Percentiles rank a stretch among this genome's conserved stretches.
phyloP scores from a whole-genome alignment of 2,797 vertebrate species.

The Oceanodroma leucorhoa region DNA sequence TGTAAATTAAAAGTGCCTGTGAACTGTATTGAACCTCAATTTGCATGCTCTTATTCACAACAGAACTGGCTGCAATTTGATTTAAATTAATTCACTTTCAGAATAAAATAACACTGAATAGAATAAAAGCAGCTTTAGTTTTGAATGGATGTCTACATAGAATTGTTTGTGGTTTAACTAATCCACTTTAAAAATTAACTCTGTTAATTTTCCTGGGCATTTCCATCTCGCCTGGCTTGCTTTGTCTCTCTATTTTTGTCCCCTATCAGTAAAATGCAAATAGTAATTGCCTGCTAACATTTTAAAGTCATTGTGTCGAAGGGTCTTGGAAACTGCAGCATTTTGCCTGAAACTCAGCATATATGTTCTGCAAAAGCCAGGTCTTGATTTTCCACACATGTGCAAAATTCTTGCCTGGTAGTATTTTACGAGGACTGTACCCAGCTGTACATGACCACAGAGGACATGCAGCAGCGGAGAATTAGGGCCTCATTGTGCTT shows the following conservation, averaged over 20 bases:
- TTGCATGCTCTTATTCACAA: slow-evolving; percentile 24
- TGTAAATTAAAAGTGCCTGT: slow-evolving; percentile 7
- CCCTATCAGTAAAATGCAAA: background rate
- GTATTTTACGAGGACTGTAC: background rate
- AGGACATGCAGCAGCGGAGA: background rate
- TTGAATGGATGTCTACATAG: background rate
- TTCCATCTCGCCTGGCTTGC: background rate
- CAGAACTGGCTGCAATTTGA: slow-evolving; percentile 26
- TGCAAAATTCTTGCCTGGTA: background rate
- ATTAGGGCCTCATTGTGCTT: background rate
- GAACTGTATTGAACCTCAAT: slow-evolving; percentile 3
- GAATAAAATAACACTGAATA: slow-evolving; percentile 28
- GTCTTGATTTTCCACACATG: background rate
- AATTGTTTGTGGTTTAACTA: slow-evolving; percentile 45
- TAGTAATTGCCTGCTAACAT: background rate
- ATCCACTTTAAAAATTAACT: slow-evolving; percentile 17
- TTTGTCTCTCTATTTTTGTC: background rate
- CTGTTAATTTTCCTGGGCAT: background rate
- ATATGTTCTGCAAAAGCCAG: background rate
- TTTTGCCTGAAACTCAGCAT: background rate
- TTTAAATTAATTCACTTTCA: slow-evolving; percentile 51
- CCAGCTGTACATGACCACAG: background rate
- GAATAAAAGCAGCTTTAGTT: slow-evolving; percentile 31
- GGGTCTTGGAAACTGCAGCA: background rate
- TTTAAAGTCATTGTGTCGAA: background rate